Evolutionary conservation across 2,113 vertebrate species (phyloP), one percentile per base, ranked within the genome.

Genomic region (Barbus barbus): DNA sequence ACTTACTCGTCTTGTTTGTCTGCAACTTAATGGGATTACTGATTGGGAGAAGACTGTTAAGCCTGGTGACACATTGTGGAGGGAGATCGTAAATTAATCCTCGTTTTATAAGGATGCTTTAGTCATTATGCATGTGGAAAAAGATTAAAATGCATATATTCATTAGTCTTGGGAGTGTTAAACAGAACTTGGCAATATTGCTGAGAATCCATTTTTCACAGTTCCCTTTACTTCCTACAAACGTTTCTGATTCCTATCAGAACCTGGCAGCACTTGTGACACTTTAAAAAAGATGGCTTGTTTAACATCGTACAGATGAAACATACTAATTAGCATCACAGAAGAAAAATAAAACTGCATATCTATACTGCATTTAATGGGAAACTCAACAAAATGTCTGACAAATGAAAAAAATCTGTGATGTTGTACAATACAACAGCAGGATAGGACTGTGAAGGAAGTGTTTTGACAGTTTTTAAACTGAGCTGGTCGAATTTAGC

Each of bases 21-120:
- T 71, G 71, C 31, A 33, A 63, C 36, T 31, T 83, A 86, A 86
- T 86, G 65, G 78, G 82, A 84, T 88, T 88, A 84, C 69, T 83
- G 77, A 81, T 67, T 80, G 84, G 75, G 73, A 53, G 63, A 80
- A 58, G 77, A 36, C 44, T 51, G 74, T 81, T 48, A 67, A 31
- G 61, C 44, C 56, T 51, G 18, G 61, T 67, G 78, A 81, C 78
- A 81, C 41, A 48, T 36, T 67, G 78, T 24, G 61, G 61, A 63
- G 78, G 16, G 78, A 67, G 61, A 61, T 67, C 26, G 41, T 81
- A 41, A 65, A 78, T 84, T 78, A 77, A 77, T 84, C 61, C 63
- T 61, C 56, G 26, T 24, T 81, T 80, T 67, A 48, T 67, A 67
- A 81, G 61, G 78, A 81, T 31, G 61, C 78, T 79, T 65, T 67